A percentile compares a stretch with the other conserved stretches of the same genome.
These are phyloP conservation scores for Coptodon bakossiorum DNA, from an alignment of 2,113 vertebrate genomes.

Conservation along the genomic window DNA sequence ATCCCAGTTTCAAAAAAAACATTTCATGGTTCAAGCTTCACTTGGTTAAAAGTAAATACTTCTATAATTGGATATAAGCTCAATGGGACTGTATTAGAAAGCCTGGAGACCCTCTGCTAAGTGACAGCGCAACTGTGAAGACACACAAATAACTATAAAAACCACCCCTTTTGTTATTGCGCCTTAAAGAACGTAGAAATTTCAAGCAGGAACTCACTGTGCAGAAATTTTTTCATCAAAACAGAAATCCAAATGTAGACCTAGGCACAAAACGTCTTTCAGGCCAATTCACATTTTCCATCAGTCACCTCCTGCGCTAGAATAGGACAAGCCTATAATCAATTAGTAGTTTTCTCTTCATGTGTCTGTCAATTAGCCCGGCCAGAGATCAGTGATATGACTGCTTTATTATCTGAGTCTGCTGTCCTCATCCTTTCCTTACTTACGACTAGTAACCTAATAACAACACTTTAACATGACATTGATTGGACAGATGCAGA, in stretches of 20 bases:
- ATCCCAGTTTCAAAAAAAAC: background rate
- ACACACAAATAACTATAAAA: background rate
- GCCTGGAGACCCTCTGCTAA: background rate
- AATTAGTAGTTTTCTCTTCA: conserved; percentile 66
- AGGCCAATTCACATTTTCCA: background rate
- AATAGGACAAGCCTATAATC: conserved; percentile 73
- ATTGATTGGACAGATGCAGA: conserved; percentile 12
- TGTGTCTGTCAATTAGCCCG: conserved; percentile 61
- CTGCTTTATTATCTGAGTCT: conserved; percentile 19
- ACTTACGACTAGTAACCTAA: conserved; percentile 36
- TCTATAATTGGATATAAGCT: background rate
- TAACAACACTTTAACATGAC: conserved; percentile 29
- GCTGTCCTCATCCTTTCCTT: conserved; percentile 21
- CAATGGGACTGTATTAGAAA: background rate
- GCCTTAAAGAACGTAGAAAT: background rate
- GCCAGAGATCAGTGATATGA: conserved; percentile 43
- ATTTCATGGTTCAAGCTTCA: background rate
- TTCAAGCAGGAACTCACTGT: background rate
- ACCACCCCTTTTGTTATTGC: accelerated
- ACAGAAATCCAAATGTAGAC: background rate
- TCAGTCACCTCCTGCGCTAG: conserved; percentile 25
- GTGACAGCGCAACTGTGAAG: background rate
- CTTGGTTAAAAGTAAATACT: background rate
- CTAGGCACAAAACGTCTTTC: background rate
- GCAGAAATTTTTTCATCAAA: accelerated